Evolutionary conservation across 2,888 invertebrate species (phyloP), one percentile per base, ranked within the genome.

Genomic region (Masnerella sp.): DNA sequence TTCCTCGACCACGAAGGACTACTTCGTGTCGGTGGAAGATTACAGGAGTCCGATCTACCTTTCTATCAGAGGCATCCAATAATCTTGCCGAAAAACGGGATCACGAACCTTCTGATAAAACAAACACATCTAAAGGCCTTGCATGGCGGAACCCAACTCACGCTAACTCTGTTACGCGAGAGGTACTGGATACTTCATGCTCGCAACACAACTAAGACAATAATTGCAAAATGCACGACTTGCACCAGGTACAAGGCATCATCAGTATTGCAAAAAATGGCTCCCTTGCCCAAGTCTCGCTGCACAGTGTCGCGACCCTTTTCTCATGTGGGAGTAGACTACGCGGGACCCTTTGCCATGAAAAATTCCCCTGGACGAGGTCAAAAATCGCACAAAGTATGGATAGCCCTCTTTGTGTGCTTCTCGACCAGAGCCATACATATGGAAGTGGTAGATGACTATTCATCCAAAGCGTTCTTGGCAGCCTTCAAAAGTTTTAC

Each of bases 1-100:
- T 54, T 40, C 9, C 34, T 54, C 8, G 54, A 54, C 30, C 11
- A n/a, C 18, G 1, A 30, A 5, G 40, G 17, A 1, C 0, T 54
- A n/a, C 18, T 54, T n/a, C 40, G 54, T 2, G 54, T 54, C 2
- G 54, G 54, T 11, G 52, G 52, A 36, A 38, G 42, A 30, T 14
- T 42, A 18, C 4, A 17, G 20, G 18, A 42, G 8, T 28, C 56
- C 9, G 20, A 30, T 9, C 8, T 56, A n/a, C 2, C 5, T 5
- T 40, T 28, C 11, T 5, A 32, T 18, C 38, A 54, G 25, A 40
- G 25, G 7, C 36, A 40, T 14, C 54, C 15, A 0, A 28, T 38
- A 4, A 1, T 56, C 1, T 20, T 56, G 14, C 42, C 56, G 7
- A 5, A 30, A 9, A 5, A 30, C n/a, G 30, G 2, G 9, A 9